Base-by-base conservation (phyloP, 2,797 vertebrate species). In the Xiphophorus birchmanni region DNA sequence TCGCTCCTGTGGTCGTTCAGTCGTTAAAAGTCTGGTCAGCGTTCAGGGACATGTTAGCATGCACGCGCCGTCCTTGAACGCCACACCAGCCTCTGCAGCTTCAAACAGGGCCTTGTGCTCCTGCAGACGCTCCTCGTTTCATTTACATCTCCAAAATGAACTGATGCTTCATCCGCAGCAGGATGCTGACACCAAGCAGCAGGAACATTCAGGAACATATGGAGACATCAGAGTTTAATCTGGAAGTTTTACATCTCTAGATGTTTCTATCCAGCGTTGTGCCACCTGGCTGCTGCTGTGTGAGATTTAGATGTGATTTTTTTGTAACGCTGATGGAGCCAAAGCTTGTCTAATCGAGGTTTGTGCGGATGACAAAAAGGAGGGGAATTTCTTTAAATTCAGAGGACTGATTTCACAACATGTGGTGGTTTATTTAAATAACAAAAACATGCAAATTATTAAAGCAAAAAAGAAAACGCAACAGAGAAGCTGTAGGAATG, bases 91-190 rank as follows among this genome's bases (percentile, higher is more conserved):
- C 83, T 80, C 74, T 80, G 47, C 74, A 13, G 72, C 77, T 74
- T 84, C 76, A 85, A 89, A 87, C 86, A 56, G 80, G 52, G 76
- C 83, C 88, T 89, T 86, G 83, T 91, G 86, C 87, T 92, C 88
- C 80, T 81, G 87, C 82, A 81, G 80, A 42, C 82, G 80, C 75
- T 88, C 84, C 90, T 86, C 60, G 65, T 82, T 87, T 84, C 80
- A 89, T 90, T 90, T 87, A 84, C 87, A 90, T 85, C 82, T 65
- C 35, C 45, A 81, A 80, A 73, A 17, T 85, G 52, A 71, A 76
- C 73, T 18, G 81, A 78, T 48, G 80, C 86, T 80, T 78, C 83
- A 75, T 23, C 82, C 85, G n/a, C 42, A 77, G 80, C 75, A 63
- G 75, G 71, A 82, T 12, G 54, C 54, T 0, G 67, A 75, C 35